phyloP scores from a whole-genome alignment of 2,888 invertebrate genomes.

The Spodoptera littoralis region DNA sequence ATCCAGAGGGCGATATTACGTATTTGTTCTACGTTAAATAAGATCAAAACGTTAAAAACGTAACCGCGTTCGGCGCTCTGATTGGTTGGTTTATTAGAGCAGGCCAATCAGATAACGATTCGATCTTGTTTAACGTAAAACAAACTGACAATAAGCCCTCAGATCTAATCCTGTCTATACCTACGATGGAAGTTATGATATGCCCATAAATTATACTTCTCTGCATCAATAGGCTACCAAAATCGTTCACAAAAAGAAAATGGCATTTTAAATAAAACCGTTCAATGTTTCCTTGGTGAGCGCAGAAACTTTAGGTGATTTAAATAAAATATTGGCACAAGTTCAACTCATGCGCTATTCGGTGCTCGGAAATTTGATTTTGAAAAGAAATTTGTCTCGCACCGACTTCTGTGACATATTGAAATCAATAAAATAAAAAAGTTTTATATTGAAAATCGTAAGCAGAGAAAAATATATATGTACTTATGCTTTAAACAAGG shows the following conservation, averaged over 20 bases:
- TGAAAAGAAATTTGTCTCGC: constrained; percentile 75
- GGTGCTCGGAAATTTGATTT: constrained; percentile 74
- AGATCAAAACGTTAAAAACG: no score
- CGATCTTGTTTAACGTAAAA: no score
- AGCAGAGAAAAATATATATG: constrained; percentile 11
- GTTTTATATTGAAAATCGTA: constrained; percentile 49
- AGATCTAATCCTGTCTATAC: no score
- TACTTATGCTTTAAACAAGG: neutral
- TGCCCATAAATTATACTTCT: no score
- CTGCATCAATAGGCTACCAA: constrained; percentile 7
- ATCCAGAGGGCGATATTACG: no score
- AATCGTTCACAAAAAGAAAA: constrained; percentile 35
- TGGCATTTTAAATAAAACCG: constrained; percentile 63
- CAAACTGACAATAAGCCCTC: no score
- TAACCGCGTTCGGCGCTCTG: no score
- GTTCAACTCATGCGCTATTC: constrained; percentile 75
- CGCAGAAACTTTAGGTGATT: constrained; percentile 71
- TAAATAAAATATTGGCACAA: constrained; percentile 81
- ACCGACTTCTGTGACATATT: constrained; percentile 59
- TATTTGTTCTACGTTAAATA: no score
- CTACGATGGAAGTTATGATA: no score
- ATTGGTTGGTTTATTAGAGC: no score
- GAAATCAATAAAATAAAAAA: constrained; percentile 58
- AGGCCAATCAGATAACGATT: no score
- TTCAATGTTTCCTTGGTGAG: constrained; percentile 65